Evolutionary conservation across 2,888 invertebrate genomes (phyloP).

Genomic region (Dione juno): DNA sequence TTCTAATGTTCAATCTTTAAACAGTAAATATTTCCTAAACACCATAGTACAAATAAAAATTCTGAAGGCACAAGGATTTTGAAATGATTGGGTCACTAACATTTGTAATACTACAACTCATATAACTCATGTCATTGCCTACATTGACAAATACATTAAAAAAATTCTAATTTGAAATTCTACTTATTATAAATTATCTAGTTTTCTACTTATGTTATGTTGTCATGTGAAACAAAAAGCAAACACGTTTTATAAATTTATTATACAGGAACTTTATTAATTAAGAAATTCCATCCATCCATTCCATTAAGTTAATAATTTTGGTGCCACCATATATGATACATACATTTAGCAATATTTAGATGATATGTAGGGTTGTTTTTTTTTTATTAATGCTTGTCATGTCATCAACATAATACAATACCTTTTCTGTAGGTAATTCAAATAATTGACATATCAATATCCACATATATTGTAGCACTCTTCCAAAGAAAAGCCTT

Average conservation of each 20-base stretch:
- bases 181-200: conserved; percentile 36
- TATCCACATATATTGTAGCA: conserved; percentile 15
- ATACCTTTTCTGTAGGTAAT: background rate
- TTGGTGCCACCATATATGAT: conserved; percentile 6
- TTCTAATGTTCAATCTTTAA: conserved; percentile 29
- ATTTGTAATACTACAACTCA: conserved; percentile 33
- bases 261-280: conserved; percentile 38
- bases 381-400: background rate
- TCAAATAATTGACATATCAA: conserved; percentile 9
- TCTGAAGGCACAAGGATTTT: conserved; percentile 52
- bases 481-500: background rate
- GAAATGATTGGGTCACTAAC: conserved; percentile 42
- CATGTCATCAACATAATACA: background rate
- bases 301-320: background rate
- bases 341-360: conserved; percentile 2
- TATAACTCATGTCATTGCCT: conserved; percentile 29
- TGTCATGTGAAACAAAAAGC: conserved; percentile 35
- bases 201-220: conserved; percentile 37
- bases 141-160: conserved; percentile 38
- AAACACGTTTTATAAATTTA: conserved; percentile 29
- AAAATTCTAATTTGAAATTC: conserved; percentile 31
- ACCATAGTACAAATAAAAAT: conserved; percentile 46
- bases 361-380: background rate
- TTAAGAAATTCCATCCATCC: conserved; percentile 5
- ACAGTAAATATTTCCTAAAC: conserved; percentile 33